Percentiles rank a stretch among this genome's conserved stretches.
Conservation (phyloP, 2,888 invertebrate genomes). For the Spodoptera exigua region DNA sequence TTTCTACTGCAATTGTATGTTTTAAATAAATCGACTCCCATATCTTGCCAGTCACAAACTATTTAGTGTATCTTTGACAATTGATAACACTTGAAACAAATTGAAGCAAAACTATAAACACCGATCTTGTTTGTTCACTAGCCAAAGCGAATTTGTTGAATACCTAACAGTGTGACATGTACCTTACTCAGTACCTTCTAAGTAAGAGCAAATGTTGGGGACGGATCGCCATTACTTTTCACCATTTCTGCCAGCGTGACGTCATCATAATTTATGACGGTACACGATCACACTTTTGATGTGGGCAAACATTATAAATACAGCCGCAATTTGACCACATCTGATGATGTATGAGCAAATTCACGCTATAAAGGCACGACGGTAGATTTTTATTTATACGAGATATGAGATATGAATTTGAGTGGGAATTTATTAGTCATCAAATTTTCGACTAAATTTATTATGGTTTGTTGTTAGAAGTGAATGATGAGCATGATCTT, state of each 20-base stretch:
- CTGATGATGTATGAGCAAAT: constrained; percentile 41
- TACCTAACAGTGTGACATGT: not conserved
- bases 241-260: constrained; percentile 46
- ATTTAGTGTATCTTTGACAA: too few species aligned
- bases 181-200: constrained; percentile 12
- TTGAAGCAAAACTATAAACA: too few species aligned
- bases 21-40: too few species aligned
- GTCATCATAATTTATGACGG: constrained; percentile 65
- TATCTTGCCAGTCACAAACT: too few species aligned
- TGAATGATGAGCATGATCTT: too few species aligned
- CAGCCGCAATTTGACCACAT: constrained; percentile 39
- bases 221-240: constrained; percentile 49
- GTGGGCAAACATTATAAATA: constrained; percentile 57
- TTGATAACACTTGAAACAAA: too few species aligned
- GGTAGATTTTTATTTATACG: constrained; percentile 22
- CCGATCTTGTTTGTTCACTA: too few species aligned
- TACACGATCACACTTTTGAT: constrained; percentile 58
- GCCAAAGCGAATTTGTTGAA: too few species aligned
- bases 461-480: too few species aligned
- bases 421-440: constrained; percentile 1
- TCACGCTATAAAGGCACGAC: constrained; percentile 4
- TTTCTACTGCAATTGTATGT: too few species aligned
- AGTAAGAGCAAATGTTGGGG: constrained; percentile 36
- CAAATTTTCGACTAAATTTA: not conserved
- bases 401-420: not conserved